A percentile compares a stretch with the other conserved stretches of the same genome.
phyloP scores from a whole-genome alignment of 2,797 vertebrate species.

The Paguma larvata region DNA sequence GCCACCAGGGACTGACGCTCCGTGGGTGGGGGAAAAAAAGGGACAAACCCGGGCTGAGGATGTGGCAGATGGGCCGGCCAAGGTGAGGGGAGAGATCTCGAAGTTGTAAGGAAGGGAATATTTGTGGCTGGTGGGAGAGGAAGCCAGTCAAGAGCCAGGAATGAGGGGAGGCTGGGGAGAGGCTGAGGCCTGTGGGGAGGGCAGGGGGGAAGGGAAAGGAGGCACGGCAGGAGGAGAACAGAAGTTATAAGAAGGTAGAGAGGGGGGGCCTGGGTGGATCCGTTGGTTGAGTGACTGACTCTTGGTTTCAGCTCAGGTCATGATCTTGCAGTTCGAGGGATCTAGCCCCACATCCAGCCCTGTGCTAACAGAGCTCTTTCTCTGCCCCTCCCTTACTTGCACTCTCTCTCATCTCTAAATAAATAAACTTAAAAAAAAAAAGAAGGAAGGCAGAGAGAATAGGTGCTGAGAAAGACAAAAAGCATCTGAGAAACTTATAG shows the following conservation, averaged over 20 bases:
- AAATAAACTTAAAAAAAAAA: too few relatives aligned
- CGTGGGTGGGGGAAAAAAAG: conserved; percentile 69
- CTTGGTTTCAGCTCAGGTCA: too few relatives aligned
- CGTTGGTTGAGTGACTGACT: too few relatives aligned
- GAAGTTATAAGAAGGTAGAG: not conserved
- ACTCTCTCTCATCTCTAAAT: too few relatives aligned
- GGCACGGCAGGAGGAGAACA: not conserved
- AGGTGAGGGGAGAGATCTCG: not conserved
- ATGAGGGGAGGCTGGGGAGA: not conserved
- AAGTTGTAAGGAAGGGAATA: not conserved
- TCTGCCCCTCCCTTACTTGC: too few relatives aligned
- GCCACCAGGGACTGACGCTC: not conserved
- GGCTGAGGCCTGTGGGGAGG: not conserved
- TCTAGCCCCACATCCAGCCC: too few relatives aligned
- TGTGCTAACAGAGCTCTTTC: too few relatives aligned
- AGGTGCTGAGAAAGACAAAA: not conserved
- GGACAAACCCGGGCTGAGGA: conserved; percentile 55
- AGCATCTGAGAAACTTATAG: not conserved
- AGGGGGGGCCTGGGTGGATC: too few relatives aligned
- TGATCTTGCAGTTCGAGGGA: too few relatives aligned
- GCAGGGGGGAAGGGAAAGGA: not conserved
- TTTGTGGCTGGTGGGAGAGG: not conserved
- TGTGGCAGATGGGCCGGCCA: not conserved
- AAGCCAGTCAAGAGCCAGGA: not conserved
- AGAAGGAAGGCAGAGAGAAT: not conserved